phyloP scores from a whole-genome alignment of 2,888 invertebrate genomes.

The Leptopilina syphax region DNA sequence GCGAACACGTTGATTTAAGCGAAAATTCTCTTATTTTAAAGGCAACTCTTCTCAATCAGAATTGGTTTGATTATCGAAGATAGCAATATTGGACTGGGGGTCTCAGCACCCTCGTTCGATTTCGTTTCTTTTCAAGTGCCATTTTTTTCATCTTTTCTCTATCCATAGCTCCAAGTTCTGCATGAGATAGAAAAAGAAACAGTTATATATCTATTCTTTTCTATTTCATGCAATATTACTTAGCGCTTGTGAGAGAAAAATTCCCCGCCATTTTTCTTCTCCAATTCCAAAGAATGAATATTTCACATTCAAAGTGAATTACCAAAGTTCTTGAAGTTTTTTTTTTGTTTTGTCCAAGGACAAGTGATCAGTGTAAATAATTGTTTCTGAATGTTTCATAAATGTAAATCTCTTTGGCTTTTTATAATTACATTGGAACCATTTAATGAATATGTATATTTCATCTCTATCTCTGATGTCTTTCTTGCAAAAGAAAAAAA shows the following conservation, averaged over 20 bases:
- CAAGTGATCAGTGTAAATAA: constrained; percentile 17
- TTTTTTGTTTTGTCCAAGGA: constrained; percentile 8
- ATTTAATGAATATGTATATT: too few species aligned
- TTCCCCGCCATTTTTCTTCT: too few species aligned
- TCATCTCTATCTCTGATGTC: too few species aligned
- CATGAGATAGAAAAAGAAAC: too few species aligned
- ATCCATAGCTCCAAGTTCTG: too few species aligned
- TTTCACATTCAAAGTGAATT: too few species aligned
- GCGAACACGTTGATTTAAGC: not conserved
- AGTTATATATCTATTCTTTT: too few species aligned
- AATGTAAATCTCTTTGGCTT: constrained; percentile 23
- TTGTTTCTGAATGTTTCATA: constrained; percentile 22
- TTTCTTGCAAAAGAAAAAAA: too few species aligned
- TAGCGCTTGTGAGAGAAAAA: too few species aligned
- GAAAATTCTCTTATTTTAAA: constrained; percentile 59
- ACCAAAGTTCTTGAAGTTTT: not conserved
- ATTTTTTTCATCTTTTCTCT: not conserved
- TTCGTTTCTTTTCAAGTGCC: constrained; percentile 9
- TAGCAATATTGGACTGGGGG: constrained; percentile 57
- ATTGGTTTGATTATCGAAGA: constrained; percentile 60
- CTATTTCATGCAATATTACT: too few species aligned
- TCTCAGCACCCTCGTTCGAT: not conserved
- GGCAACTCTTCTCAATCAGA: constrained; percentile 65
- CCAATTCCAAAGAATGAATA: too few species aligned
- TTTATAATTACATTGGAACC: not conserved